Evolutionary conservation across 92 coral and sea anemone species (phyloP), one percentile per base, ranked within the genome.

Genomic region (Metridium senile): DNA sequence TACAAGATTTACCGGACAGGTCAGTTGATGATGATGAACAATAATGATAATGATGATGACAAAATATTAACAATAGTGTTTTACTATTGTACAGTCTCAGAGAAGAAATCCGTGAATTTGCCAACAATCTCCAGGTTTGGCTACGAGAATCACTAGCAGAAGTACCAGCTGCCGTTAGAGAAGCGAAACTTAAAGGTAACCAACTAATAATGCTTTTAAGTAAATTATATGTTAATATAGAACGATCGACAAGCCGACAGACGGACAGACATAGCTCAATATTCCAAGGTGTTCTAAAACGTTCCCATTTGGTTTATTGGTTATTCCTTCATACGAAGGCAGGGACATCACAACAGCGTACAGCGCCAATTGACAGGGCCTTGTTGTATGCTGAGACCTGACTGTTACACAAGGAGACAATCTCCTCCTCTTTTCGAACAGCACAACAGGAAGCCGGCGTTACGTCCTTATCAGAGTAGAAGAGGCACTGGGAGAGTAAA

Each of bases 1-100:
- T 95, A 33, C 99, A 95, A 77, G 99, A 95, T 70, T 88, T 95
- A 30, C 99, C 99, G 0, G 99, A 95, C 53, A 95, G 99, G 99
- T 95, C 54, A 11, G 89, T 35, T 26, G 3, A 21, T 53, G 27
- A 22, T 1, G 26, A 39, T 39, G 13, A 21, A 26, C 17, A 19
- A 29, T 53, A 0, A 20, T 23, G 43, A 65, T 32, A 10, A 11
- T 59, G 47, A 1, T 25, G 64, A n/a, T n/a, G n/a, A n/a, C n/a
- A n/a, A n/a, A n/a, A n/a, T n/a, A n/a, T n/a, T n/a, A n/a, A n/a
- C n/a, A n/a, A n/a, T n/a, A n/a, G n/a, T n/a, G n/a, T n/a, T n/a
- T n/a, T n/a, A n/a, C n/a, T n/a, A n/a, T n/a, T n/a, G n/a, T 39
- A 1, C 33, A 96, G 99, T 63, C 86, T 96, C 29, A 90, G 97